Percentiles rank a stretch among this genome's conserved stretches.
Evolutionary conservation across 2,113 vertebrate genomes (phyloP).

Genomic region (Scalopus aquaticus): DNA sequence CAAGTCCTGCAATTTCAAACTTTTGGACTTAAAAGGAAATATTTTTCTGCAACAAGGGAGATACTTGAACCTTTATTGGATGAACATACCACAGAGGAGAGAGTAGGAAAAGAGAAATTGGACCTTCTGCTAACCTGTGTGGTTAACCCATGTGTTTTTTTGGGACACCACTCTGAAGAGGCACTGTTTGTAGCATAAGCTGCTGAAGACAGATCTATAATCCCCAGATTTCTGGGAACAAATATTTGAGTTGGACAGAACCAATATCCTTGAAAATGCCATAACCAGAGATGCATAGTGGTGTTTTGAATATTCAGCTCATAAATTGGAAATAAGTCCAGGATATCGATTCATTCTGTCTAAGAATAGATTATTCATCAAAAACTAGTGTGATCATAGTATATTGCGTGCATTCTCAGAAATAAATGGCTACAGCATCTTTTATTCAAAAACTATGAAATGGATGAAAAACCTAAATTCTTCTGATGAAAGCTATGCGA

Average conservation of each 20-base stretch:
- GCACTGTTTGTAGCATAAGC: neutral
- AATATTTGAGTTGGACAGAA: neutral
- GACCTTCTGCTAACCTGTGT: neutral
- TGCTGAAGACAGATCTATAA: neutral
- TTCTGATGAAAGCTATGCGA: conserved; percentile 1
- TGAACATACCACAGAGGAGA: neutral
- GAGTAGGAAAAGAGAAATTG: neutral
- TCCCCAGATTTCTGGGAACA: neutral
- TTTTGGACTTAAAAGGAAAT: neutral
- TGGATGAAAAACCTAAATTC: conserved; percentile 29
- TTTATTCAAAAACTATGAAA: conserved; percentile 7
- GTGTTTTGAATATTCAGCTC: conserved; percentile 66
- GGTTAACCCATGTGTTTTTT: neutral
- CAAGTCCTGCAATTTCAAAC: neutral
- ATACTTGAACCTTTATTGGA: neutral
- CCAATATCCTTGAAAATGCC: conserved; percentile 31
- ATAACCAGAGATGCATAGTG: neutral
- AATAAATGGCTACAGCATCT: conserved; percentile 17
- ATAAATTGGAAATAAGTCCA: conserved; percentile 57
- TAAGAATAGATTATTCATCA: conserved; percentile 60
- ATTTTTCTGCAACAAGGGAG: neutral
- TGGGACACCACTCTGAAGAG: neutral
- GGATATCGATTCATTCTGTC: conserved; percentile 64
- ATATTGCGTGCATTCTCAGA: neutral
- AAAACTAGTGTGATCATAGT: conserved; percentile 20